Conservation (phyloP, 2,888 invertebrate species). For the Panzeria rudis region DNA sequence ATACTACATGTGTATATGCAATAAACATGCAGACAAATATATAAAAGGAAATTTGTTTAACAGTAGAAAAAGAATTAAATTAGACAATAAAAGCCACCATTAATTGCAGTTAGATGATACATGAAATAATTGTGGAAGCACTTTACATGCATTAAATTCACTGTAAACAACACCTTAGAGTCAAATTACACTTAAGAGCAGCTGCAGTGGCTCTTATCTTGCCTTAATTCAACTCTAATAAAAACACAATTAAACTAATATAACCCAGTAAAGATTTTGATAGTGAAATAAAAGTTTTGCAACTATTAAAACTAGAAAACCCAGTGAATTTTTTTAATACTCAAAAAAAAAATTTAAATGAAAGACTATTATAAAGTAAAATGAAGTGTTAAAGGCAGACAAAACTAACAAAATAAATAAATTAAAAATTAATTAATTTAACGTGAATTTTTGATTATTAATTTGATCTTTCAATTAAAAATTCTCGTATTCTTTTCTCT, state of each 20-base stretch:
- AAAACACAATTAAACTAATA: slow-evolving; percentile 44
- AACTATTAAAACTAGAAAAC: not conserved
- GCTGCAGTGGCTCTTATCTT: slow-evolving; percentile 5
- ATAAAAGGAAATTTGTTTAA: not conserved
- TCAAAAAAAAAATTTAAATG: not conserved
- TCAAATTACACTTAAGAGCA: slow-evolving; percentile 13
- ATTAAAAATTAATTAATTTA: no score
- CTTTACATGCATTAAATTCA: slow-evolving; percentile 13
- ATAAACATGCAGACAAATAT: not conserved
- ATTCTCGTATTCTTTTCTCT: no score
- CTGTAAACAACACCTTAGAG: slow-evolving; percentile 13
- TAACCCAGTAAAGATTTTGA: slow-evolving; percentile 14
- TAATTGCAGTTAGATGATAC: slow-evolving; percentile 2
- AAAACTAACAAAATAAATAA: no score
- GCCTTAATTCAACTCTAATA: slow-evolving; percentile 29
- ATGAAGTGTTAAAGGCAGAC: no score
- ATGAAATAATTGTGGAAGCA: slow-evolving; percentile 13
- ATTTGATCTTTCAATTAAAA: no score
- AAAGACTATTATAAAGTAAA: not conserved
- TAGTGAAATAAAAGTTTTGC: not conserved
- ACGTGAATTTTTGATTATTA: no score
- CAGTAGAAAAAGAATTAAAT: slow-evolving; percentile 9
- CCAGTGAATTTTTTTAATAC: not conserved
- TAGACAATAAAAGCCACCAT: slow-evolving; percentile 7
- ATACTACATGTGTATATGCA: no score